These are phyloP conservation scores for Haplotaxodon microlepis DNA, from an alignment of 2,113 vertebrate species.

Conservation along the genomic window DNA sequence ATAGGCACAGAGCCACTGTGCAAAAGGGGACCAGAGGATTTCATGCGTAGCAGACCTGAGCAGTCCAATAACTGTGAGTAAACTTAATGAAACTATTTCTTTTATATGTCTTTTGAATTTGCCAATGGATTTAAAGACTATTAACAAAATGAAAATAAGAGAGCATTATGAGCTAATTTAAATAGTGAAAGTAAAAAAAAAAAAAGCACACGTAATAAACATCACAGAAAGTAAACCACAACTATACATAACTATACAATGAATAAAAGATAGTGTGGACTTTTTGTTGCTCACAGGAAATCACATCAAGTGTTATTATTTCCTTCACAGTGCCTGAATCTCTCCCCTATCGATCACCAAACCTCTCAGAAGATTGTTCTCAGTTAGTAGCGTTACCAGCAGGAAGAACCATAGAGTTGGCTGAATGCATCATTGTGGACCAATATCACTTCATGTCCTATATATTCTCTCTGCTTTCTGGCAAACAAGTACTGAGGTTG, in stretches of 20 bases:
- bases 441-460: not conserved
- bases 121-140: not conserved
- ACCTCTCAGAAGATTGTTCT: not conserved
- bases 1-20: not conserved
- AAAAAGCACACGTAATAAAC: not conserved
- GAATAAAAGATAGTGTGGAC: not conserved
- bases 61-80: constrained; percentile 28
- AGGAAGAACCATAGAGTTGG: not conserved
- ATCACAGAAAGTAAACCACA: not conserved
- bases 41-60: not conserved
- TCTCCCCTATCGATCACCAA: not conserved
- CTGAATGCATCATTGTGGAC: not conserved
- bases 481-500: not conserved
- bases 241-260: not conserved
- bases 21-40: not conserved
- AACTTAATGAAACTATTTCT: not conserved
- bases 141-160: not conserved
- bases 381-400: not conserved
- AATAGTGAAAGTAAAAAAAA: not conserved
- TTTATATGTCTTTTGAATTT: not conserved
- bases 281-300: not conserved
- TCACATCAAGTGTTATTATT: not conserved
- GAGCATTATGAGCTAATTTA: not conserved
- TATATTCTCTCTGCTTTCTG: not conserved
- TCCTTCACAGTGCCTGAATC: constrained; percentile 17